Evolutionary conservation across 1,140 invertebrate species (phyloP), one percentile per base, ranked within the genome.

Genomic region (Myzus persicae): DNA sequence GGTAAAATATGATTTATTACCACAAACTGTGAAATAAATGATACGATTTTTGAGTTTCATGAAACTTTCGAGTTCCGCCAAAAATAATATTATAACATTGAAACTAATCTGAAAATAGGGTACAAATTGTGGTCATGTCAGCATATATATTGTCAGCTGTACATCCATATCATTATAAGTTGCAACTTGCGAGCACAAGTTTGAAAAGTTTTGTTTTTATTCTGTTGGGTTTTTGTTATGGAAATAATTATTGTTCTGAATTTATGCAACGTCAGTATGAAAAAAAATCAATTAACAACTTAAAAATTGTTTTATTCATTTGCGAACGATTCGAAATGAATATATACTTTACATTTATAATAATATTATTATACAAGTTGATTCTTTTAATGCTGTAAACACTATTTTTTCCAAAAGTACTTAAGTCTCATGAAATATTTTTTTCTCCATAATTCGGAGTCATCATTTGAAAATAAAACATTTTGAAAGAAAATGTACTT

Each of bases 81-180:
- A 76, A 76, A 76, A 76, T n/a, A 67, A n/a, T 67, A 76, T n/a
- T 76, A 76, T 76, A 76, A 76, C 59, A n/a, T 76, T 76, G 18
- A 76, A 76, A 18, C 31, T 76, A 76, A n/a, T 76, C 31, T n/a
- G 11, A 76, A 76, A 76, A n/a, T 67, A 31, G 59, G 3, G 26
- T 67, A 67, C 8, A n/a, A 67, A n/a, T 76, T 76, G 59, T 76
- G 59, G 14, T 76, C 4, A 76, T n/a, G 59, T 67, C n/a, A 67
- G 59, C 14, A 14, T 67, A n/a, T n/a, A n/a, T 67, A 67, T 67
- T 67, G 31, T 67, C 11, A 67, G 11, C 31, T n/a, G 31, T 67
- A 67, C n/a, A n/a, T n/a, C 31, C 59, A 67, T n/a, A n/a, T 67
- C 59, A 67, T 67, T 67, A 67, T n/a, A 67, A 67, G n/a, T 67